Base-by-base conservation (phyloP, 1,140 invertebrate genomes). In the Andricus grossulariae region DNA sequence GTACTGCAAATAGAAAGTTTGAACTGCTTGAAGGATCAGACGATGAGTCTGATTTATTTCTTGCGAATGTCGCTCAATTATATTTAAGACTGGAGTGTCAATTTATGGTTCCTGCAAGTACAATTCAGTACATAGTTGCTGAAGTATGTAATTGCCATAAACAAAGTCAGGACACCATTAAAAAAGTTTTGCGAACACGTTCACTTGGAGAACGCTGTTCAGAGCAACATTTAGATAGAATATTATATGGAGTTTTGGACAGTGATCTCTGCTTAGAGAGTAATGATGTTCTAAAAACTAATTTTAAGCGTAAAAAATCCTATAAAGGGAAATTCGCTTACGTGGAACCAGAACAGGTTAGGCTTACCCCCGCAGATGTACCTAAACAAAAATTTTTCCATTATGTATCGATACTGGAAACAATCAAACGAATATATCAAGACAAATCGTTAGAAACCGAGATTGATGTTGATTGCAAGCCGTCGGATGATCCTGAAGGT, bases 311-410 rank as follows among this genome's bases (percentile, higher is more conserved):
- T 55, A 72, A 82, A 72, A 80, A 73, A n/a, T 85, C 75, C 66
- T 80, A 80, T 54, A 80, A 81, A 84, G 73, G 79, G 18, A 32
- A 82, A 60, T 83, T 79, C 75, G 72, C 80, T 75, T 85, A 80
- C 57, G 74, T 87, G 70, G n/a, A 76, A 51, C 25, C 7, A 32
- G 12, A 78, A 13, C 54, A 16, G 18, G 10, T 19, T 18, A 10
- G 18, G 18, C 15, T 55, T 21, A 52, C 50, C 21, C 60, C 74
- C 13, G 8, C 55, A 45, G 16, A 78, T 55, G 52, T 3, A 25
- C 25, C 25, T 25, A 25, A 25, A 25, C 25, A 25, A 25, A n/a
- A n/a, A n/a, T n/a, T n/a, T n/a, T n/a, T n/a, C n/a, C n/a, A n/a
- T n/a, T n/a, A n/a, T n/a, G n/a, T 87, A 71, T 73, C 77, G n/a